Percentiles rank a stretch among this genome's conserved stretches.
Conservation (phyloP, 2,797 vertebrate genomes). For the Notoglanidium macrostoma region DNA sequence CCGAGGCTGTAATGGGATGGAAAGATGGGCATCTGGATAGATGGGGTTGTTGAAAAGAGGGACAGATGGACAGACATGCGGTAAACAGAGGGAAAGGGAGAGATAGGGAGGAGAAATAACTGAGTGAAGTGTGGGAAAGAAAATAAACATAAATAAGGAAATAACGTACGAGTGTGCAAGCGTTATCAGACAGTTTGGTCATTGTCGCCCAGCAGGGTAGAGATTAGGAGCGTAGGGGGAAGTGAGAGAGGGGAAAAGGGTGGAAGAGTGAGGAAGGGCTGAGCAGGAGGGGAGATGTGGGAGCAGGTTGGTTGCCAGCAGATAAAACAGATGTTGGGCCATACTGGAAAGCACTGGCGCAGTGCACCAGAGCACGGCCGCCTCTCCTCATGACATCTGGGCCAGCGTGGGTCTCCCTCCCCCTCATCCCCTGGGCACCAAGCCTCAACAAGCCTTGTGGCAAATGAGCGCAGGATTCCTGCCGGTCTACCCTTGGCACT, state of each 20-base stretch:
- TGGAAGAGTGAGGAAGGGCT: conserved; percentile 50
- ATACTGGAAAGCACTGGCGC: conserved; percentile 90
- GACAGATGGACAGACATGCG: conserved; percentile 82
- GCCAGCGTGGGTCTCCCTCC: conserved; percentile 83
- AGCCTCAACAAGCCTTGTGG: conserved; percentile 89
- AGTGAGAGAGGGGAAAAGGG: conserved; percentile 42
- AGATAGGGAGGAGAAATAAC: conserved; percentile 47
- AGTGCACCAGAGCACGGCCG: conserved; percentile 85
- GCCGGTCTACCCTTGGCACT: conserved; percentile 86
- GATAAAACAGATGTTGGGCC: conserved; percentile 95
- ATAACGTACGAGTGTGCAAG: conserved; percentile 7
- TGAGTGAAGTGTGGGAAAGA: conserved; percentile 29
- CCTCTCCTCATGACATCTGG: conserved; percentile 96
- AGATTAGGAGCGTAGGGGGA: conserved; percentile 29
- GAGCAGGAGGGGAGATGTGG: conserved; percentile 53
- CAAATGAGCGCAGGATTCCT: conserved; percentile 74
- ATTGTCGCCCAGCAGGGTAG: conserved; percentile 34
- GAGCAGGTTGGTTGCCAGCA: conserved; percentile 87
- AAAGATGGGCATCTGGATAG: conserved; percentile 82
- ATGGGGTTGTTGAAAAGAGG: conserved; percentile 74
- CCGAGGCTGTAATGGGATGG: conserved; percentile 76
- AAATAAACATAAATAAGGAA: conserved; percentile 32
- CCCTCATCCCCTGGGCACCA: conserved; percentile 87
- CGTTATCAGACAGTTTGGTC: background rate
- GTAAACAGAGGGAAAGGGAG: conserved; percentile 67